Evolutionary conservation across 2,797 vertebrate genomes (phyloP), one percentile per base, ranked within the genome.

Genomic region (Pantherophis alleghaniensis): DNA sequence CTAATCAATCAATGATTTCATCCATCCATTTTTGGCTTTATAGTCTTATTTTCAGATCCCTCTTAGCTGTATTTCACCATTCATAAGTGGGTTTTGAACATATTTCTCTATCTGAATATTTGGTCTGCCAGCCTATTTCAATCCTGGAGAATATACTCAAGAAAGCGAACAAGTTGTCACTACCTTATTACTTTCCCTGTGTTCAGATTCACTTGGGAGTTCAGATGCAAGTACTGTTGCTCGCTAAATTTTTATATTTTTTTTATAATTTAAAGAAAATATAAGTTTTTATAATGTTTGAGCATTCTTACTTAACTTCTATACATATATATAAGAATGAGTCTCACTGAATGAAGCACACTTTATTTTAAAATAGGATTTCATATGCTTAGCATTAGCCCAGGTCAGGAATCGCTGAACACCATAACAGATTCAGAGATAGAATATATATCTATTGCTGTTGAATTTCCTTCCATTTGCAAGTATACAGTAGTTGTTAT

Each of bases 111-210:
- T 47, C 42, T 47, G 42, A 47, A 5, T 47, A 47, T 47, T 5
- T 47, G 42, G 92, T 90, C 87, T 96, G 55, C 92, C 92, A 93
- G 91, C 37, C 61, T 60, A 57, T 92, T 90, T 87, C 51, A 59
- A 92, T 90, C 92, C 94, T 90, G 24, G 53, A 56, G 94, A 93
- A 94, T 74, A 7, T 20, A 90, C 56, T n/a, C 79, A 94, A 74
- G 69, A 88, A 2, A 16, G 56, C 53, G 91, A 92, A 89, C 93
- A 95, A 94, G 93, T 94, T 95, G 90, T 90, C 87, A 5, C 92
- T 79, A 87, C 79, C 63, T 92, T 90, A 60, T 87, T 94, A 92
- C 26, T 91, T 91, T 92, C 37, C 57, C 66, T n/a, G 92, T 93
- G 90, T 66, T 95, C 90, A 59, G 53, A 74, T 88, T 95, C 32